Evolutionary conservation across 2,888 invertebrate genomes (phyloP).

Genomic region (Glomeris marginata): DNA sequence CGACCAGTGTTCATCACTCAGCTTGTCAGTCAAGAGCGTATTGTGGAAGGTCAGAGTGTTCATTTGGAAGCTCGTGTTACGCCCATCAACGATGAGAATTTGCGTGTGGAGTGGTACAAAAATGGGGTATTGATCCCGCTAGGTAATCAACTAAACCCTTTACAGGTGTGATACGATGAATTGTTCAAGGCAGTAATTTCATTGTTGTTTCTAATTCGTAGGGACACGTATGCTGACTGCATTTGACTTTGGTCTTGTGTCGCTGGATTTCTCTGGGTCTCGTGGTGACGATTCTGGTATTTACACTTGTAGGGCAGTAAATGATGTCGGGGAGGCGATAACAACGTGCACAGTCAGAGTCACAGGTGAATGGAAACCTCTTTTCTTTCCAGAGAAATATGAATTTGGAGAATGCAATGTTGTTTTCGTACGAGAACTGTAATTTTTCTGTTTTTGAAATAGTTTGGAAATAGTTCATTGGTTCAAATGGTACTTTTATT

Average conservation of each 20-base stretch:
- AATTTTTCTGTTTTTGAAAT: not conserved
- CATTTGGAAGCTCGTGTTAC: slow-evolving; percentile 80
- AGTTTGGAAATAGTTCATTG: not conserved
- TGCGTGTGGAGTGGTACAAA: slow-evolving; percentile 79
- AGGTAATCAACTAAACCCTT: slow-evolving; percentile 32
- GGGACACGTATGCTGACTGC: slow-evolving; percentile 75
- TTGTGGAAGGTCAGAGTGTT: slow-evolving; percentile 73
- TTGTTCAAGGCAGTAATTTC: not conserved
- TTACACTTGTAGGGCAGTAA: slow-evolving; percentile 88
- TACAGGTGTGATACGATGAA: not conserved
- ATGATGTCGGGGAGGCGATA: slow-evolving; percentile 83
- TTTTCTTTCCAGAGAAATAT: not conserved
- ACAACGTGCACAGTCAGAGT: slow-evolving; percentile 81
- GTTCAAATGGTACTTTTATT: not conserved
- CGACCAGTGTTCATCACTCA: slow-evolving; percentile 94
- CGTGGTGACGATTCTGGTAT: slow-evolving; percentile 85
- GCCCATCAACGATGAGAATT: slow-evolving; percentile 72
- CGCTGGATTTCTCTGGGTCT: slow-evolving; percentile 71
- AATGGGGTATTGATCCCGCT: slow-evolving; percentile 74
- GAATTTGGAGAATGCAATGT: not conserved
- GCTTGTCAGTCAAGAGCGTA: slow-evolving; percentile 63
- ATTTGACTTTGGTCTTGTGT: slow-evolving; percentile 93
- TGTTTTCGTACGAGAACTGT: not conserved
- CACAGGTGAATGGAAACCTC: slow-evolving; percentile 32
- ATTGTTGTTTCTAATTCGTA: slow-evolving; percentile 13